Percentiles rank a stretch among this genome's conserved stretches.
Conservation (phyloP, 2,797 vertebrate genomes). For the Acanthurus lineatus region DNA sequence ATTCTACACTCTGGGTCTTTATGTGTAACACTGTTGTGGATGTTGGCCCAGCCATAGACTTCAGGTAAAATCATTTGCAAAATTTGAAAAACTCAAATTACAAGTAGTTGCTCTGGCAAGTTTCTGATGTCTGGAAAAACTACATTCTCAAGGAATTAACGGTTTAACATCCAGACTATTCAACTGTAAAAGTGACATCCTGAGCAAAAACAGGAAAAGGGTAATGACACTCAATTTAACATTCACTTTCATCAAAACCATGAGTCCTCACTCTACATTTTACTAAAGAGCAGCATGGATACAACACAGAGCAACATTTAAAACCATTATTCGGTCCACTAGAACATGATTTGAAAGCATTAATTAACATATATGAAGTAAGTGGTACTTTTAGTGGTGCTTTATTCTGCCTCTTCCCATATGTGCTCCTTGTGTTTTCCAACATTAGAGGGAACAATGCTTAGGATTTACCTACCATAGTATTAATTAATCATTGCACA, state of each 20-base stretch:
- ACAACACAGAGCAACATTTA: neutral
- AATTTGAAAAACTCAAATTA: too few species aligned
- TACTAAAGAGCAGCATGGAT: too few species aligned
- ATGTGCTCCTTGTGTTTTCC: conserved; percentile 58
- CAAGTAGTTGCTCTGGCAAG: neutral
- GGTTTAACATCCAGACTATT: neutral
- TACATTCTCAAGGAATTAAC: neutral
- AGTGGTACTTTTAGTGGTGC: neutral
- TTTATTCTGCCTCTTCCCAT: conserved; percentile 42
- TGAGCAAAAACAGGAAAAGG: neutral
- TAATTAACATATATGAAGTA: neutral
- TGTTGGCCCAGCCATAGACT: neutral
- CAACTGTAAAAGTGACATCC: too few species aligned
- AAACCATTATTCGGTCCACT: neutral
- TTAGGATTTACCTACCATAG: conserved; percentile 56
- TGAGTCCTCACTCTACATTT: neutral
- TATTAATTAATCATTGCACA: conserved; percentile 81
- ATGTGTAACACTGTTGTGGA: too few species aligned
- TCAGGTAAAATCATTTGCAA: too few species aligned
- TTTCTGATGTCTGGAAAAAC: neutral
- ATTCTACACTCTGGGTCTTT: too few species aligned
- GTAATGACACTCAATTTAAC: neutral
- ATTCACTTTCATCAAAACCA: neutral
- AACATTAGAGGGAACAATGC: conserved; percentile 59
- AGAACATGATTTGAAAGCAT: neutral